phyloP scores from a whole-genome alignment of 2,888 invertebrate genomes.

The Pammene aurita region DNA sequence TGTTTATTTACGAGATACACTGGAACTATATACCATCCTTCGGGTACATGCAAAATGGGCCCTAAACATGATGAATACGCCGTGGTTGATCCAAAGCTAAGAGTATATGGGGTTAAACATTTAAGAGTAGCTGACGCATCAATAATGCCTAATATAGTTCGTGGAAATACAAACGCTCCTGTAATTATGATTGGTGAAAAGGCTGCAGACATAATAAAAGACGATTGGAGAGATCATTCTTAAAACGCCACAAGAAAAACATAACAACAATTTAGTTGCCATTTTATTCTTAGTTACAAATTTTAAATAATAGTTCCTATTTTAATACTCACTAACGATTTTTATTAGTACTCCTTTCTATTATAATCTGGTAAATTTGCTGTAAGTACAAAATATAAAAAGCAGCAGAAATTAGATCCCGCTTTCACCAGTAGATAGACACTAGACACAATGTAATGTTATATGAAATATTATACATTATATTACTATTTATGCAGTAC shows the following conservation, averaged over 20 bases:
- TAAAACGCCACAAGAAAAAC: slow-evolving; percentile 46
- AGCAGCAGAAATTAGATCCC: slow-evolving; percentile 11
- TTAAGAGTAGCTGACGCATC: slow-evolving; percentile 90
- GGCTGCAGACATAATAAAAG: slow-evolving; percentile 67
- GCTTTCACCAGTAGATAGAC: slow-evolving; percentile 3
- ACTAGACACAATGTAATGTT: neutral
- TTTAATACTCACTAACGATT: no score
- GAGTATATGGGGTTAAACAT: slow-evolving; percentile 65
- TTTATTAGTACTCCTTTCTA: neutral
- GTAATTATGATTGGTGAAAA: slow-evolving; percentile 92
- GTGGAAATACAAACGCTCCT: slow-evolving; percentile 92
- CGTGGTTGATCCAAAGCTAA: slow-evolving; percentile 65
- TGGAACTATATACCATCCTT: slow-evolving; percentile 76
- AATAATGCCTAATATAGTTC: slow-evolving; percentile 90
- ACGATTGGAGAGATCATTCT: slow-evolving; percentile 64
- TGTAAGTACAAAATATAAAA: slow-evolving; percentile 24
- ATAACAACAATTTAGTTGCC: slow-evolving; percentile 6
- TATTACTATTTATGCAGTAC: neutral
- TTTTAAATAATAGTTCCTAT: neutral
- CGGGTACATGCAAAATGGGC: slow-evolving; percentile 74
- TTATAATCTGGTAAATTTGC: neutral
- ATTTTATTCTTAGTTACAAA: slow-evolving; percentile 1
- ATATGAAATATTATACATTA: neutral
- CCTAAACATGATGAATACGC: slow-evolving; percentile 65
- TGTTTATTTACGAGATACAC: slow-evolving; percentile 86